Base-by-base conservation (phyloP, 2,797 vertebrate species). In the Esox lucius region DNA sequence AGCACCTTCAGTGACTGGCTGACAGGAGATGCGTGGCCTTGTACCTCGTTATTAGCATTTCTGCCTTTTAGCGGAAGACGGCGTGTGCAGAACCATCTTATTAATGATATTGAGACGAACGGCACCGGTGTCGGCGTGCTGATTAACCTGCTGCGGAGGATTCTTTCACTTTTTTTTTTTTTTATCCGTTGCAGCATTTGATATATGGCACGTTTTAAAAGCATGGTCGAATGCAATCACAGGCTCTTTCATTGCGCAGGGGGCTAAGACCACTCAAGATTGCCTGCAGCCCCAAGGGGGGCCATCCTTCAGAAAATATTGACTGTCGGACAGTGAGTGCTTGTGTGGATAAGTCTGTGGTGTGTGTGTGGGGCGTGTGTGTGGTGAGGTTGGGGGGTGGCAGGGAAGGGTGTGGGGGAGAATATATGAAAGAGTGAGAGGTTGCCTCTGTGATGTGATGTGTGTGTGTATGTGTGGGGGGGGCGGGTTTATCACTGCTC, bases 131-230 rank as follows among this genome's bases (percentile, higher is more conserved):
- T 75, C 84, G 80, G 88, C 80, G 82, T 83, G 86, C 92, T 94
- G 94, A 95, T 94, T 94, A 94, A 94, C 92, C 93, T 82, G 89
- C 89, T 77, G 79, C 59, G 85, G 87, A 91, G 82, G 86, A 84
- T 87, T 89, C 93, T 94, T 93, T 93, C 53, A 3, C 1, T 7
- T 1, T 8, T 1, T 2, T 8, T 3, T 46, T 46, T 7, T 46
- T 46, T 7, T 46, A 94, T 94, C 93, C 92, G 87, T 82, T 92
- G 90, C 87, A 19, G 22, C 81, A 85, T 93, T 93, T 94, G 94
- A 95, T 94, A 92, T 93, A 94, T 86, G 89, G 91, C 89, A 87
- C 93, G 91, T 93, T 93, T 91, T 91, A 91, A 86, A 90, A 87
- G 86, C 85, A 80, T 80, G 89, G 92, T 94, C 89, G 90, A 94